Evolutionary conservation across 2,797 vertebrate genomes (phyloP).

Genomic region (Brotula barbata): DNA sequence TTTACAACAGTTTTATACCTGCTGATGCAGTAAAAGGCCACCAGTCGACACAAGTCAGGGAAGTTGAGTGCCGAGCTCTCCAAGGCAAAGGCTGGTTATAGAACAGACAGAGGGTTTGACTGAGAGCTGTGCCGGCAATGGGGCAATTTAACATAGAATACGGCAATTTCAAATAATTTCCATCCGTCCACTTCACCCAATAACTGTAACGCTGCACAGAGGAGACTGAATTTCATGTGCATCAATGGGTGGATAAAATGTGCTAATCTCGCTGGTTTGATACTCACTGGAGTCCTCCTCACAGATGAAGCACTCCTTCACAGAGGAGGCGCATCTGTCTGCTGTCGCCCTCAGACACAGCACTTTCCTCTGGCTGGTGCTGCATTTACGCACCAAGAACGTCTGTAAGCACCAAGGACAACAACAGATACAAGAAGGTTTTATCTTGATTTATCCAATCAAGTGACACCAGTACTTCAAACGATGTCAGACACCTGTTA

Average conservation of each 20-base stretch:
- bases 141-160: constrained; percentile 26
- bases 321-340: constrained; percentile 78
- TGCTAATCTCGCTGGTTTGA: constrained; percentile 11
- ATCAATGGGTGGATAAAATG: background rate
- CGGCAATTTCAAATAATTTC: constrained; percentile 17
- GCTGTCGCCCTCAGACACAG: constrained; percentile 82
- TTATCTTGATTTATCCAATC: too few relatives aligned
- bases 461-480: too few relatives aligned
- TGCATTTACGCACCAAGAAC: constrained; percentile 88
- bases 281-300: constrained; percentile 86
- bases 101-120: constrained; percentile 49
- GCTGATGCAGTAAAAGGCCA: constrained; percentile 87
- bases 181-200: constrained; percentile 7
- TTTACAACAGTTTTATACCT: constrained; percentile 67
- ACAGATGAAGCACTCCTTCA: constrained; percentile 83
- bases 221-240: background rate
- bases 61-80: constrained; percentile 85
- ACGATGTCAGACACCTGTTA: too few relatives aligned
- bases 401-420: constrained; percentile 71
- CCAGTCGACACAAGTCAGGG: constrained; percentile 86
- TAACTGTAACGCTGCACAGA: background rate
- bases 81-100: constrained; percentile 80
- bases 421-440: background rate
- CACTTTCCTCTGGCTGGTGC: constrained; percentile 82
- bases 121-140: constrained; percentile 32